Evolutionary conservation across 2,888 invertebrate genomes (phyloP).

Genomic region (Rhaphigaster nebulosa): DNA sequence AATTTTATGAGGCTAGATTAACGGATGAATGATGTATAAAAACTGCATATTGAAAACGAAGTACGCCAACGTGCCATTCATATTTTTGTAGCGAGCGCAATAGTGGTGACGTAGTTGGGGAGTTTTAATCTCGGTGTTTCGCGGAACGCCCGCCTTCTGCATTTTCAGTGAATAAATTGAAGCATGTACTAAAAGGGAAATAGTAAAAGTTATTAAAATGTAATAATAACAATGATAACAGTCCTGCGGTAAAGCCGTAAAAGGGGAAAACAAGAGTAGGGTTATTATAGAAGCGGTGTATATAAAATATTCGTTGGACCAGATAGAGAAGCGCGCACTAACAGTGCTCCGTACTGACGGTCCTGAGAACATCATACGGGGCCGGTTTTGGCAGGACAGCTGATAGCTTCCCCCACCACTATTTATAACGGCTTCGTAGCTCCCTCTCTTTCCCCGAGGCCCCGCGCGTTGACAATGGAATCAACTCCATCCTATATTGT

Average conservation of each 20-base stretch:
- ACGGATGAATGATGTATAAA: too few relatives aligned
- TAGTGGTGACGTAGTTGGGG: not conserved
- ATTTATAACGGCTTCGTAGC: slow-evolving; percentile 8
- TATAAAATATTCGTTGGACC: not conserved
- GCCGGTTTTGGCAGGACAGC: not conserved
- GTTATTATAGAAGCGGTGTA: not conserved
- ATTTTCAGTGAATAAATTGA: not conserved
- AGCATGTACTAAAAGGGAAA: not conserved
- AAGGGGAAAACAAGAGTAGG: not conserved
- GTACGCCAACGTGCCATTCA: too few relatives aligned
- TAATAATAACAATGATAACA: not conserved
- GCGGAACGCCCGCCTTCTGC: not conserved
- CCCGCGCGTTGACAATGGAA: not conserved
- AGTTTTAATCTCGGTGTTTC: not conserved
- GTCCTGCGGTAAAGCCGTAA: not conserved
- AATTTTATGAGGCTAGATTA: too few relatives aligned
- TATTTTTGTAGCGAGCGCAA: not conserved
- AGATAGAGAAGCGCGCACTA: not conserved
- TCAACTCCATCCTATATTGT: slow-evolving; percentile 15
- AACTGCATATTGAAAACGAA: too few relatives aligned
- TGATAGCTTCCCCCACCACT: slow-evolving; percentile 18
- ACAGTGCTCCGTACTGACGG: not conserved
- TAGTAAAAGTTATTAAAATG: not conserved
- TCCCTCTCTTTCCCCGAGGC: not conserved
- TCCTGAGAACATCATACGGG: not conserved